Conservation (phyloP, 2,797 vertebrate genomes). For the Pseudotriccus pelzelni region DNA sequence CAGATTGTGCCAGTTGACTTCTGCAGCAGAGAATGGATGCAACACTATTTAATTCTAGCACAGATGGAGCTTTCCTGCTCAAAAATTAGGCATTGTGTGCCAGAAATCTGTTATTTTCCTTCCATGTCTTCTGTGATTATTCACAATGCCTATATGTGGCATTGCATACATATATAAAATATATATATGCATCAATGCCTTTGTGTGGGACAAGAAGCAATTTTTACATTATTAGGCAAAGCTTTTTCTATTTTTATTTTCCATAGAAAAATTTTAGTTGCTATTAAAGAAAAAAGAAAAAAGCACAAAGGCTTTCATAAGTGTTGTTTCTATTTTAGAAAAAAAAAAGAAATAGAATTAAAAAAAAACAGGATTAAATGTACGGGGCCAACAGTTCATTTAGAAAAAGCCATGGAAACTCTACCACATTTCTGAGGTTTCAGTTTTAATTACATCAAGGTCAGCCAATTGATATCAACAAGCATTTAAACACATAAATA, state of each 20-base stretch:
- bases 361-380: not conserved
- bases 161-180: not conserved
- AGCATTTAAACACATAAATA: too few species aligned
- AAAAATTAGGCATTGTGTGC: not conserved
- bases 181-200: not conserved
- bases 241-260: not conserved
- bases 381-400: not conserved
- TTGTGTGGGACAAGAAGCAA: not conserved
- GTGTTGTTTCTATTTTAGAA: not conserved
- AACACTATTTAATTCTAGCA: not conserved
- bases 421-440: not conserved
- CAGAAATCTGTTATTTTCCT: not conserved
- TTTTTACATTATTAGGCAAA: not conserved
- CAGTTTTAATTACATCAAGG: not conserved
- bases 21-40: not conserved
- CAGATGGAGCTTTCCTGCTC: not conserved
- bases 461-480: not conserved
- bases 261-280: not conserved
- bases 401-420: not conserved
- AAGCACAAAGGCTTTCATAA: not conserved
- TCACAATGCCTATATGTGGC: not conserved
- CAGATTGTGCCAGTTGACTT: not conserved
- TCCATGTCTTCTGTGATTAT: not conserved
- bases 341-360: not conserved
- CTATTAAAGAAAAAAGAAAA: not conserved